These are phyloP conservation scores for Chironomus striatipennis DNA, from an alignment of 1,140 invertebrate genomes.

Conservation along the genomic window DNA sequence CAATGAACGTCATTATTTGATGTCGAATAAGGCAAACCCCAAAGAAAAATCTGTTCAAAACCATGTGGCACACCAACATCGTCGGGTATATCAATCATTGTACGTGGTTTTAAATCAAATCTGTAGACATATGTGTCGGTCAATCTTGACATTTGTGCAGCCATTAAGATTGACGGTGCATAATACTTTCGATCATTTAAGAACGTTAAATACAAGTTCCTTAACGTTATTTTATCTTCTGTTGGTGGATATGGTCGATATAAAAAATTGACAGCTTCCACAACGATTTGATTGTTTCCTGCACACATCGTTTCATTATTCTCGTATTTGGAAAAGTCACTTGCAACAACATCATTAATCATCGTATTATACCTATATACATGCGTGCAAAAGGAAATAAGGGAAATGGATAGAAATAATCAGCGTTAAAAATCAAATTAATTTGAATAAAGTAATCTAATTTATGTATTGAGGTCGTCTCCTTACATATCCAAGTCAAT, in stretches of 20 bases:
- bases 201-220: conserved; percentile 54
- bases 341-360: conserved; percentile 49
- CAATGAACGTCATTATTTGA: conserved; percentile 49
- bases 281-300: conserved; percentile 56
- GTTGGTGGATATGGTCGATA: conserved; percentile 56
- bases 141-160: conserved; percentile 51
- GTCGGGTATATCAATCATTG: conserved; percentile 51
- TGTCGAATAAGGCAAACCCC: conserved; percentile 62
- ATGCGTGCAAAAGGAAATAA: neutral
- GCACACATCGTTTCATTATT: conserved; percentile 47
- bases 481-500: conserved; percentile 47
- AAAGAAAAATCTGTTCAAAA: conserved; percentile 67
- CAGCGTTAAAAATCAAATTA: neutral
- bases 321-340: conserved; percentile 43
- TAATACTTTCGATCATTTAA: conserved; percentile 65
- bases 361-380: conserved; percentile 38
- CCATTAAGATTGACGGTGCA: conserved; percentile 55
- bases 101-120: conserved; percentile 65
- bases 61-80: conserved; percentile 70
- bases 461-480: neutral
- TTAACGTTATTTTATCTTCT: conserved; percentile 46
- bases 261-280: conserved; percentile 63
- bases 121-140: conserved; percentile 57
- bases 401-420: neutral
- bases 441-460: neutral